Base-by-base conservation (phyloP, 2,797 vertebrate genomes). In the Channallabes apus region DNA sequence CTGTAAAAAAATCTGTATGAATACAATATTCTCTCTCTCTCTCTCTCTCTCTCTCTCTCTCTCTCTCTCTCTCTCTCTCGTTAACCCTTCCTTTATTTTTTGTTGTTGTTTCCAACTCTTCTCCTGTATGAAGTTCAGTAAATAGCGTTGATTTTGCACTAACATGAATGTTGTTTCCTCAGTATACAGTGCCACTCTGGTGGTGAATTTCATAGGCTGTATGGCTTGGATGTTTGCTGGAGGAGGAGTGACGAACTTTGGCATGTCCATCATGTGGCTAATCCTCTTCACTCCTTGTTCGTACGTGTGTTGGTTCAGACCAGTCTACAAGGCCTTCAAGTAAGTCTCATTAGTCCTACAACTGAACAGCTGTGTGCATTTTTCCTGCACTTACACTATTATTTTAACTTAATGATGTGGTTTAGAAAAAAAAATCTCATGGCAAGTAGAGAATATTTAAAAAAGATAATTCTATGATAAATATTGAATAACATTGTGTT, bases 301-400 rank as follows among this genome's bases (percentile, higher is more conserved):
- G 88, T 99, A 99, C 72, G 97, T 99, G 87, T 99, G 98, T 93
- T 99, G 98, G 98, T 99, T 99, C 95, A 96, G 98, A 93, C 93
- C 98, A 90, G 97, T 99, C 95, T 99, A 99, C 97, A 99, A 99
- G 93, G 98, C 98, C 89, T 99, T 98, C 96, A 98, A 97, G 98
- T 99, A 94, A 96, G 96, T 96, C 29, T 6, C 38, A n/a, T 22
- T n/a, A 68, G 22, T 27, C 14, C 1, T 1, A 1, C 29, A 22
- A 29, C 17, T 6, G 0, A 64, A 9, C 41, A 65, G 3, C 14
- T 65, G 3, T 80, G 7, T 12, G 1, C 24, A 58, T 76, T 58
- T 32, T 22, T 17, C 6, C 46, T 17, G 6, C 46, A 18, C 72
- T 54, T 75, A 75, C 46, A 9, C n/a, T 46, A 29, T 75, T 29